These are phyloP conservation scores for Sapayoa aenigma DNA, from an alignment of 2,113 vertebrate genomes.

Conservation along the genomic window DNA sequence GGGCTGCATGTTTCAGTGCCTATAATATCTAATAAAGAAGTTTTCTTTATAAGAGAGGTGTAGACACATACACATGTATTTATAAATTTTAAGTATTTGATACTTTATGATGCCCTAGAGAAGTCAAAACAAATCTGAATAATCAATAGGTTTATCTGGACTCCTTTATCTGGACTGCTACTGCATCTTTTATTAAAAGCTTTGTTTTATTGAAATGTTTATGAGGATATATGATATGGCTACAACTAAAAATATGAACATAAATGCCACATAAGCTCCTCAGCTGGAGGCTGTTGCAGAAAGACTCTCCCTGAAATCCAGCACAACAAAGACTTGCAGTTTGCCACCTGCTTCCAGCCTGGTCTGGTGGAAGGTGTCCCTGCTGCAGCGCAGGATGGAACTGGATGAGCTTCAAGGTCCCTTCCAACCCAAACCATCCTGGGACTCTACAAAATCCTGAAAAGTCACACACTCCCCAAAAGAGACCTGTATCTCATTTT, in stretches of 20 bases:
- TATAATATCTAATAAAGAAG: neutral
- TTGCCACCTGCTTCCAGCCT: neutral
- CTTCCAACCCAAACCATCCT: neutral
- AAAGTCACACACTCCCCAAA: neutral
- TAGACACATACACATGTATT: neutral
- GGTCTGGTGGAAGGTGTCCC: neutral
- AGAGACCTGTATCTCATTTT: neutral
- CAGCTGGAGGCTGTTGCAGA: neutral
- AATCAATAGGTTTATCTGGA: neutral
- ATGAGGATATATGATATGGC: neutral
- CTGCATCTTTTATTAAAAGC: neutral
- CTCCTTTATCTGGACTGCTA: neutral
- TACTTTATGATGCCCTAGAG: neutral
- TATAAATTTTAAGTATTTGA: neutral
- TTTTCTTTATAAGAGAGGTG: neutral
- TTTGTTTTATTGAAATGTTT: neutral
- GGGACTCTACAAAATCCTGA: neutral
- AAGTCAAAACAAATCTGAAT: neutral
- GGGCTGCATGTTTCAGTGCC: neutral
- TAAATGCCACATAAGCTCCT: neutral
- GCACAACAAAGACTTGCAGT: neutral
- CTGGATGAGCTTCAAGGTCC: neutral
- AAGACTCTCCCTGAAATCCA: neutral
- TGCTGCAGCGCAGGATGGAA: neutral
- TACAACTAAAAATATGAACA: neutral